Evolutionary conservation across 2,113 vertebrate genomes (phyloP).

Genomic region (Oryzias melastigma): DNA sequence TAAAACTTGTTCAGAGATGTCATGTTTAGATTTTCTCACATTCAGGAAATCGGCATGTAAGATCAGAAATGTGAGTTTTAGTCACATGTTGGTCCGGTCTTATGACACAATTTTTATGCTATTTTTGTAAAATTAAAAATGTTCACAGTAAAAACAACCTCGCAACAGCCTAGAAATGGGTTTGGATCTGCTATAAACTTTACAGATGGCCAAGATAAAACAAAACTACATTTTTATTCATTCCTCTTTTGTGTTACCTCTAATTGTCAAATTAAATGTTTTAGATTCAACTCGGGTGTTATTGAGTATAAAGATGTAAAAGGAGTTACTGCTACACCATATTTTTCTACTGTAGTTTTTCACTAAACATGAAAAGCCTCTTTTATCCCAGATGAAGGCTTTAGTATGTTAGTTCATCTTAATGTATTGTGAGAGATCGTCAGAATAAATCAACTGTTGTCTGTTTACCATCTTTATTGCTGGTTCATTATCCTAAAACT

Average conservation of each 20-base stretch:
- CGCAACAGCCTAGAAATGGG: not conserved
- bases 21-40: conserved; percentile 1
- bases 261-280: conserved; percentile 9
- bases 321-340: too few species aligned
- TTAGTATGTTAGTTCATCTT: not conserved
- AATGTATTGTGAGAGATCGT: conserved; percentile 16
- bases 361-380: too few species aligned
- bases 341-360: too few species aligned
- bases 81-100: conserved; percentile 22
- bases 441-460: not conserved
- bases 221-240: conserved; percentile 6
- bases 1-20: too few species aligned
- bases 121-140: not conserved
- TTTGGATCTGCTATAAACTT: not conserved
- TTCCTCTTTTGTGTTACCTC: not conserved
- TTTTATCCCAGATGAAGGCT: too few species aligned
- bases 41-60: not conserved
- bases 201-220: conserved; percentile 9
- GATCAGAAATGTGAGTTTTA: conserved; percentile 9
- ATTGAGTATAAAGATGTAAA: too few species aligned
- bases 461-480: conserved; percentile 19
- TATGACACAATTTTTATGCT: not conserved
- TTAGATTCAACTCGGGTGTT: not conserved
- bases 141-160: not conserved
- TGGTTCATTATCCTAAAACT: not conserved